Evolutionary conservation across 2,113 vertebrate genomes (phyloP), one percentile per base, ranked within the genome.

Genomic region (Bubo bubo): DNA sequence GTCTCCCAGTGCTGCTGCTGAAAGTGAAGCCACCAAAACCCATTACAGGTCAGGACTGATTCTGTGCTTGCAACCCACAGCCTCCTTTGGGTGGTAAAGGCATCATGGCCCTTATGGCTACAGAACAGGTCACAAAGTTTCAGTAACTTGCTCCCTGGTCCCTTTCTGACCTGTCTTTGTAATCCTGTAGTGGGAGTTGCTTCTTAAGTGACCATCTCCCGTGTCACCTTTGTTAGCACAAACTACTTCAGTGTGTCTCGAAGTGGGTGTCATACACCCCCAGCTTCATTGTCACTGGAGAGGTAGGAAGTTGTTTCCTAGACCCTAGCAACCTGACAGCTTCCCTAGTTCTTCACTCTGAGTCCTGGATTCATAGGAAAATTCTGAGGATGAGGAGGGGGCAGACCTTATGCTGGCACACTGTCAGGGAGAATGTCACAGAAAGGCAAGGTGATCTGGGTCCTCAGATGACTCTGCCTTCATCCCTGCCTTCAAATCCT

Each of bases 1-100:
- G 98, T 88, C 88, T 85, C 37, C 96, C 98, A 22, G 52, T 97
- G 53, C 70, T 98, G n/a, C 50, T 98, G 67, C 89, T 98, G 96
- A 99, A 98, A 97, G 96, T 99, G 86, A 98, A 97, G 37, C 98
- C 98, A 67, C 97, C 98, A 39, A 98, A 98, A 80, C 92, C 96
- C 17, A 28, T 98, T 26, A 68, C 98, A 98, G 99, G 99, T 99
- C 92, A 87, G 91, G 23, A 26, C 32, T 68, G 47, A 55, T 76
- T 76, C 27, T 88, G 21, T 43, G 3, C 34, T 71, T 77, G 19
- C 41, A 30, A 37, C 34, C 21, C 76, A 41, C 73, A 83, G 11
- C 17, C 72, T 83, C 2, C 34, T 56, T 91, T 64, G 55, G 43
- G 23, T 81, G 43, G 11, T 14, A 74, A 72, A 88, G 26, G 52